A percentile compares a stretch with the other conserved stretches of the same genome.
Conservation (phyloP, 2,888 invertebrate genomes). For the Stomorhina lunata region DNA sequence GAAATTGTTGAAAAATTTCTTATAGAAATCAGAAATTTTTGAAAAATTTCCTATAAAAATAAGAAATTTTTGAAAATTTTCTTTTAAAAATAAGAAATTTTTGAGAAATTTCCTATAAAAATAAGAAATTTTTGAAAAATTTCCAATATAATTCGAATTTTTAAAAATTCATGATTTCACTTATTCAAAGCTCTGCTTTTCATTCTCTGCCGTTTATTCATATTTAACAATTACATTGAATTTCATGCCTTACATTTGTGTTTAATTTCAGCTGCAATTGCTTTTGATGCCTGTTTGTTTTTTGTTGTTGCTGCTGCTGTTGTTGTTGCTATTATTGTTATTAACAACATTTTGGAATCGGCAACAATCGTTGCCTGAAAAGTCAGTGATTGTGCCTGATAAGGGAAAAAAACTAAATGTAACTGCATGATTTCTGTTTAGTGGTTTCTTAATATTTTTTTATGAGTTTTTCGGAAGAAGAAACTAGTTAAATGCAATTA, state of each 20-base stretch:
- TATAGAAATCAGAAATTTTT: no score
- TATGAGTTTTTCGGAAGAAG: not conserved
- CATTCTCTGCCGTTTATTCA: constrained; percentile 35
- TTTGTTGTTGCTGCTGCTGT: not conserved
- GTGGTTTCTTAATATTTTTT: not conserved
- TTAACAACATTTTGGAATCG: constrained; percentile 72
- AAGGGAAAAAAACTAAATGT: constrained; percentile 46
- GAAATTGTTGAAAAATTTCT: no score
- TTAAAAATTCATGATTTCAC: not conserved
- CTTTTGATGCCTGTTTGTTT: constrained; percentile 43
- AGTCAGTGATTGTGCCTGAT: constrained; percentile 65
- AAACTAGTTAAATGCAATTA: not conserved
- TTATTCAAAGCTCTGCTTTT: not conserved
- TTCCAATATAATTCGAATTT: no score
- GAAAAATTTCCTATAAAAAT: no score
- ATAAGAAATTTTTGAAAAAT: no score
- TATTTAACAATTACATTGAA: constrained; percentile 57
- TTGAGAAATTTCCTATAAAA: no score
- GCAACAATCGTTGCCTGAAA: constrained; percentile 59
- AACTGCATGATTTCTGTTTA: constrained; percentile 37
- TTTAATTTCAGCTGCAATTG: constrained; percentile 59
- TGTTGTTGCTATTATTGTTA: constrained; percentile 21
- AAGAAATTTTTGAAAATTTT: no score
- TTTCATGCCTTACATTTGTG: constrained; percentile 35
- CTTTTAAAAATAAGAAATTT: no score